A percentile compares a stretch with the other conserved stretches of the same genome.
Conservation (phyloP, 2,888 invertebrate species). For the Euzophera pinguis region DNA sequence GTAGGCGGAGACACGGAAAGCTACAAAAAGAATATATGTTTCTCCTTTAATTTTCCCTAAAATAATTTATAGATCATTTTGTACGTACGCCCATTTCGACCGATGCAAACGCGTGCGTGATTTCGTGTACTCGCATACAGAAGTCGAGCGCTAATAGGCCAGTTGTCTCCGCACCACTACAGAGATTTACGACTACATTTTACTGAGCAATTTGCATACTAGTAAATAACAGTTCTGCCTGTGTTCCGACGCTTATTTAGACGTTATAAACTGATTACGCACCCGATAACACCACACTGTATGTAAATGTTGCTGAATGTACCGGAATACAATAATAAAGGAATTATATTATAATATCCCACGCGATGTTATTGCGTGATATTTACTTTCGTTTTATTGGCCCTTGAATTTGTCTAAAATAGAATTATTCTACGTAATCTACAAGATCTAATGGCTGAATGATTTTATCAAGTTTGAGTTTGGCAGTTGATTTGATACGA, state of each 20-base stretch:
- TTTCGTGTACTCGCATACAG: slow-evolving; percentile 15
- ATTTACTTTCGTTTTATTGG: slow-evolving; percentile 1
- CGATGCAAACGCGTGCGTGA: slow-evolving; percentile 13
- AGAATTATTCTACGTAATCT: background rate
- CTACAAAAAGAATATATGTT: too few relatives aligned
- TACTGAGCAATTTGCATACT: slow-evolving; percentile 55
- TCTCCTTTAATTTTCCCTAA: background rate
- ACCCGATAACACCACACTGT: slow-evolving; percentile 54
- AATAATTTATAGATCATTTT: background rate
- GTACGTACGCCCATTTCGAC: background rate
- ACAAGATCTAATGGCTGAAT: too few relatives aligned
- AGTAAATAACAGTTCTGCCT: slow-evolving; percentile 59
- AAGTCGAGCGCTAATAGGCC: slow-evolving; percentile 38
- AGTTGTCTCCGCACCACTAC: slow-evolving; percentile 42
- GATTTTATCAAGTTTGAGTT: too few relatives aligned
- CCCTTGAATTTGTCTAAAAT: background rate
- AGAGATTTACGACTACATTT: slow-evolving; percentile 55
- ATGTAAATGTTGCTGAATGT: slow-evolving; percentile 50
- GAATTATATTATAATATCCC: slow-evolving; percentile 23
- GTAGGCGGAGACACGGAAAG: too few relatives aligned
- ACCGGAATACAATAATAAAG: slow-evolving; percentile 38
- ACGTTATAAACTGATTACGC: slow-evolving; percentile 65
- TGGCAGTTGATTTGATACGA: too few relatives aligned
- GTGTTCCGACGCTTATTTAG: slow-evolving; percentile 60
- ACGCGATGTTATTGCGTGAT: slow-evolving; percentile 15